Evolutionary conservation across 2,888 invertebrate species (phyloP).

Genomic region (Ophraella communa): DNA sequence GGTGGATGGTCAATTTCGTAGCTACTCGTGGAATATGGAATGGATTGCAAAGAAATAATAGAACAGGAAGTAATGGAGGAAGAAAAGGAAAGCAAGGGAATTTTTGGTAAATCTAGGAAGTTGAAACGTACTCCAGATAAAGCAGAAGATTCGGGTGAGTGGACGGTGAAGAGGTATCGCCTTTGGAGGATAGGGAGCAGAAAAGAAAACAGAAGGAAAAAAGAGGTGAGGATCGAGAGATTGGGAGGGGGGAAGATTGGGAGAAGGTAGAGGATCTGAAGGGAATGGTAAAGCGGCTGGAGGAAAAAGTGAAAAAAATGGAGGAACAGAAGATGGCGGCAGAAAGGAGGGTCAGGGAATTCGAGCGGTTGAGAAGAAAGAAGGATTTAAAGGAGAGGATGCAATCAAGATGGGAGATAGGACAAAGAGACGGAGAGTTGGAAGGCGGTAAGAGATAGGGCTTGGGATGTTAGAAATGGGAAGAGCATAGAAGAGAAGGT

Average conservation of each 20-base stretch:
- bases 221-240: not conserved
- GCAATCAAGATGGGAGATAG: too few relatives aligned
- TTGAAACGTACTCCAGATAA: not conserved
- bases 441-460: not conserved
- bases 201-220: not conserved
- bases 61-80: not conserved
- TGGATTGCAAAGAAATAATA: not conserved
- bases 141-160: not conserved
- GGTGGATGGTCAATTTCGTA: not conserved
- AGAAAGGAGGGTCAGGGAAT: not conserved
- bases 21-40: not conserved
- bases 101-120: not conserved
- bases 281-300: not conserved
- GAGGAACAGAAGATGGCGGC: not conserved
- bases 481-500: too few relatives aligned
- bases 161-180: not conserved
- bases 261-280: too few relatives aligned
- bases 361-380: not conserved
- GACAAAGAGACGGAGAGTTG: not conserved
- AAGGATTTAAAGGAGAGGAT: too few relatives aligned
- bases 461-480: too few relatives aligned
- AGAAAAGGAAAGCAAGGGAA: not conserved
- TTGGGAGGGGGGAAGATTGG: not conserved
- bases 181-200: not conserved
- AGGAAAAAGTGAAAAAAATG: not conserved